phyloP scores from a whole-genome alignment of 2,888 invertebrate genomes.

The Tuta absoluta region DNA sequence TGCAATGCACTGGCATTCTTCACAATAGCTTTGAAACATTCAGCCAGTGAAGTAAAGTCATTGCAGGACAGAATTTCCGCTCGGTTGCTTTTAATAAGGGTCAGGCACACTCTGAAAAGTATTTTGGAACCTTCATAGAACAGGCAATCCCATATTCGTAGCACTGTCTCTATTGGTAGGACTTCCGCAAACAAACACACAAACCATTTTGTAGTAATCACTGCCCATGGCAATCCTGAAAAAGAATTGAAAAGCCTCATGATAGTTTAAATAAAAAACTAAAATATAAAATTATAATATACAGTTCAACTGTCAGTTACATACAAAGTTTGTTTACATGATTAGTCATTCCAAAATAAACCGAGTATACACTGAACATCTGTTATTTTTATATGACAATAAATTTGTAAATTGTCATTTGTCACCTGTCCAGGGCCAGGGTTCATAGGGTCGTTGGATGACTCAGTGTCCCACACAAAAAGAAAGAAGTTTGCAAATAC shows the following conservation, averaged over 20 bases:
- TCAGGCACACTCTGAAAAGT: constrained; percentile 92
- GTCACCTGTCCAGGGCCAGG: no score
- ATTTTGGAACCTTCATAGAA: constrained; percentile 97
- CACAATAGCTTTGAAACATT: constrained; percentile 91
- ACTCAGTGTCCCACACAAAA: no score
- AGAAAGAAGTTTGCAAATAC: no score
- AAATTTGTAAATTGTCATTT: no score
- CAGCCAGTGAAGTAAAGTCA: constrained; percentile 90
- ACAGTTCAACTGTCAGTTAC: no score
- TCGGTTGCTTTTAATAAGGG: constrained; percentile 88
- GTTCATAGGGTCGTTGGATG: no score
- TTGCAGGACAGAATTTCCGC: constrained; percentile 87
- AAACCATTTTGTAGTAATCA: constrained; percentile 97
- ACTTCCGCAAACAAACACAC: constrained; percentile 97
- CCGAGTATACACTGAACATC: no score
- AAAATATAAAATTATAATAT: no score
- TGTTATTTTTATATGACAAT: no score
- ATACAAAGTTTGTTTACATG: no score
- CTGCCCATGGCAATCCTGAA: constrained; percentile 91
- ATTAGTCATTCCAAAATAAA: no score
- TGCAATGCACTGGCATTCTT: constrained; percentile 89
- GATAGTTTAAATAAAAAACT: no score
- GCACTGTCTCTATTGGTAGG: constrained; percentile 95
- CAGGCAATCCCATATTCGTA: constrained; percentile 97
- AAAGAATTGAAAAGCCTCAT: not conserved